Evolutionary conservation across 2,888 invertebrate genomes (phyloP).

Genomic region (Frankliniella fusca): DNA sequence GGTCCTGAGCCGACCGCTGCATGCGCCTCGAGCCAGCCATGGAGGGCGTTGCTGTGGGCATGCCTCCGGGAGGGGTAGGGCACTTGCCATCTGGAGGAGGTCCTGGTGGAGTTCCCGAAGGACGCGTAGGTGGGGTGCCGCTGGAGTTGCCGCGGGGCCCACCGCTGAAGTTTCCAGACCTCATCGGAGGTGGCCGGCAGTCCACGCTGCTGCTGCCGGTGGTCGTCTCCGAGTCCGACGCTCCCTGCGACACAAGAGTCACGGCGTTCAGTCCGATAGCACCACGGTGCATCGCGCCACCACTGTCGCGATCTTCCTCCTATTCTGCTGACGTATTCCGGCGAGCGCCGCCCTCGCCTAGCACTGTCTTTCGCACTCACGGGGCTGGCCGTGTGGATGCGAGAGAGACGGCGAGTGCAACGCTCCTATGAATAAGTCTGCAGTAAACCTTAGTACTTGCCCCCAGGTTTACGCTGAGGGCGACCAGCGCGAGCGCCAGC

Average conservation of each 20-base stretch:
- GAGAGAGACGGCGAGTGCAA: no score
- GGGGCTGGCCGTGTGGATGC: no score
- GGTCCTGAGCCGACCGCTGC: neutral
- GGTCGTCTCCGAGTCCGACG: neutral
- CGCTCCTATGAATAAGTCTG: no score
- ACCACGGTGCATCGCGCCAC: neutral
- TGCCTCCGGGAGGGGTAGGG: neutral
- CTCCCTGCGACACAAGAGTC: neutral
- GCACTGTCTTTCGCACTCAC: no score
- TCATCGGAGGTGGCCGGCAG: neutral
- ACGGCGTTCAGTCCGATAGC: neutral
- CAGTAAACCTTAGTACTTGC: no score
- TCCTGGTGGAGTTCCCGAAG: neutral
- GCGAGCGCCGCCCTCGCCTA: no score
- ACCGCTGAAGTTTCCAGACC: neutral
- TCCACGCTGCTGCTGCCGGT: neutral
- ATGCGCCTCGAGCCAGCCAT: neutral
- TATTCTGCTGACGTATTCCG: no score
- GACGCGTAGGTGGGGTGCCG: neutral
- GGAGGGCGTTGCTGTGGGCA: neutral
- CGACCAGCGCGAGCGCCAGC: no score
- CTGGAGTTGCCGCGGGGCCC: neutral
- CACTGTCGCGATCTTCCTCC: no score
- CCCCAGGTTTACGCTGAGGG: no score
- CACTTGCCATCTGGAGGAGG: neutral